Conservation (phyloP, 1,140 invertebrate genomes). For the Pinna nobilis region DNA sequence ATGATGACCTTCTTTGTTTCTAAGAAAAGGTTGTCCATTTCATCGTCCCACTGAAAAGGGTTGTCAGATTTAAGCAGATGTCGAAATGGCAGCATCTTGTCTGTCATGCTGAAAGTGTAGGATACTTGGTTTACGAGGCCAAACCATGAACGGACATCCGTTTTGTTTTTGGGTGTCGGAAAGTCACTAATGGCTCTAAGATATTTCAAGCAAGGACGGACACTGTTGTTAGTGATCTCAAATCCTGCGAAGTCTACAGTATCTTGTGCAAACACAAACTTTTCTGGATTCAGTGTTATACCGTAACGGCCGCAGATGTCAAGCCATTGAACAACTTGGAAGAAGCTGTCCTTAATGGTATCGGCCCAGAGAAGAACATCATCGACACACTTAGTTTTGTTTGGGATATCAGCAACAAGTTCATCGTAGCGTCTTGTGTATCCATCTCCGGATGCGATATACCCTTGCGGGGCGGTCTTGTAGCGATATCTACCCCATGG, state of each 20-base stretch:
- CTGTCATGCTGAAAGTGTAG: constrained; percentile 42
- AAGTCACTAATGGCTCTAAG: constrained; percentile 43
- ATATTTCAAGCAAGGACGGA: constrained; percentile 30
- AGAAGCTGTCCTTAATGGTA: constrained; percentile 37
- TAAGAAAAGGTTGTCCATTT: constrained; percentile 37
- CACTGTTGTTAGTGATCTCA: constrained; percentile 41
- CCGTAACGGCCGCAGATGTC: constrained; percentile 47
- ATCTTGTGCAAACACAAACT: constrained; percentile 51
- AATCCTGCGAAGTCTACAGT: constrained; percentile 58
- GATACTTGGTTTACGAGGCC: constrained; percentile 21
- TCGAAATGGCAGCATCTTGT: constrained; percentile 44
- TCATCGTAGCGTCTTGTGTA: constrained; percentile 46
- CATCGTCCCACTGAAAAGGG: constrained; percentile 36
- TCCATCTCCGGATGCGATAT: constrained; percentile 48
- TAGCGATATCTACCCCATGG: constrained; percentile 42
- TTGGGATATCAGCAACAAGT: constrained; percentile 43
- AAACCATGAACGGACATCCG: constrained; percentile 53
- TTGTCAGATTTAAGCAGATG: constrained; percentile 36
- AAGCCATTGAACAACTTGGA: constrained; percentile 38
- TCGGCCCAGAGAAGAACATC: constrained; percentile 46
- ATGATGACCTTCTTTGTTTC: constrained; percentile 46
- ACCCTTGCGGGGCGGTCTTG: constrained; percentile 36
- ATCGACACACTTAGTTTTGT: constrained; percentile 56
- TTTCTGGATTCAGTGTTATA: constrained; percentile 63
- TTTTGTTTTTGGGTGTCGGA: constrained; percentile 40